These are phyloP conservation scores for Mylabris phalerata DNA, from an alignment of 1,140 invertebrate species.

Conservation along the genomic window DNA sequence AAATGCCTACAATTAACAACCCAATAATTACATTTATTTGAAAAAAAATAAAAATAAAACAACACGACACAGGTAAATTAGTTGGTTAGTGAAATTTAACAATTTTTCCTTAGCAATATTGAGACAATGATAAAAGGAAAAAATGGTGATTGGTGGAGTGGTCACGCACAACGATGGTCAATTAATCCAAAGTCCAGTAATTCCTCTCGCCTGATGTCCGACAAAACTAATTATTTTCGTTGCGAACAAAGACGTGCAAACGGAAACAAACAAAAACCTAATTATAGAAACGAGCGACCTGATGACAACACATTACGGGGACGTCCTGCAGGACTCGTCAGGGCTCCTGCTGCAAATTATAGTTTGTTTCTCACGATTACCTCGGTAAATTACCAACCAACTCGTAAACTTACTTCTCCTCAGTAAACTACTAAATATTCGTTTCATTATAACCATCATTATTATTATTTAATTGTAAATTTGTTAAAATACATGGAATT, in stretches of 20 bases:
- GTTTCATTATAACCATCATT: too few relatives aligned
- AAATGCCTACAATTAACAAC: constrained; percentile 2
- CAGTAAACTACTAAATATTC: too few relatives aligned
- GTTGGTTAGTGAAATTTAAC: too few relatives aligned
- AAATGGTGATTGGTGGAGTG: too few relatives aligned
- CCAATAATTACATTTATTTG: not conserved
- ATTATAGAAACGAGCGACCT: constrained; percentile 38
- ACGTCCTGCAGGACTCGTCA: constrained; percentile 38
- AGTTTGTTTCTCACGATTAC: constrained; percentile 34
- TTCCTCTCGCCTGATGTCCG: constrained; percentile 1
- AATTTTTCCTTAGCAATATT: too few relatives aligned
- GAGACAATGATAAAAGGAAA: too few relatives aligned
- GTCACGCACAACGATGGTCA: too few relatives aligned
- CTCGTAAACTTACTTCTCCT: constrained; percentile 12
- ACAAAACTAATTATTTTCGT: constrained; percentile 35
- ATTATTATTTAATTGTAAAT: too few relatives aligned
- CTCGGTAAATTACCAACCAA: constrained; percentile 31
- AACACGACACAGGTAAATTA: too few relatives aligned
- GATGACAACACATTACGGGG: constrained; percentile 38
- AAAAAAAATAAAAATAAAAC: too few relatives aligned
- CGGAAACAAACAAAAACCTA: constrained; percentile 36
- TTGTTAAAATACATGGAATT: too few relatives aligned
- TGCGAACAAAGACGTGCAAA: constrained; percentile 28
- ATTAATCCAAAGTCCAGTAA: too few relatives aligned
- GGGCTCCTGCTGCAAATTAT: constrained; percentile 30